Conservation (phyloP, 2,888 invertebrate genomes). For the Cerceris ruficornis region DNA sequence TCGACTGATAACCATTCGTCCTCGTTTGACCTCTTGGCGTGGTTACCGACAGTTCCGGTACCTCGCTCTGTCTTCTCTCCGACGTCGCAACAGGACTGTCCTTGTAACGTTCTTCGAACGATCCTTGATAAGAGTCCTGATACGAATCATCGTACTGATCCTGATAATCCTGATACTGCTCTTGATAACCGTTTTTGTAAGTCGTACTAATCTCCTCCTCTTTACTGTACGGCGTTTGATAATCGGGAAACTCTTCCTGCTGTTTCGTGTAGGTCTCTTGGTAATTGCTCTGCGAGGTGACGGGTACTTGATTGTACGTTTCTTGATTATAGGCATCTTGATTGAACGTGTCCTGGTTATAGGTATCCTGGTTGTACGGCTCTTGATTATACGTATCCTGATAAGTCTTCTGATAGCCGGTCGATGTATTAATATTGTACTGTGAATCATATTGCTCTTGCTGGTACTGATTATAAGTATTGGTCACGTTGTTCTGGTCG, state of each 20-base stretch:
- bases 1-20: constrained; percentile 76
- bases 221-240: constrained; percentile 73
- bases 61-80: constrained; percentile 72
- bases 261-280: constrained; percentile 69
- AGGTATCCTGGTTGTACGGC: constrained; percentile 63
- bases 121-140: constrained; percentile 71
- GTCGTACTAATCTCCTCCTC: constrained; percentile 61
- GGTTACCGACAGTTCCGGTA: constrained; percentile 76
- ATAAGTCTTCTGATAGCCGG: constrained; percentile 60
- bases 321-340: constrained; percentile 37
- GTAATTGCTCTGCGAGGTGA: constrained; percentile 67
- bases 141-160: constrained; percentile 71
- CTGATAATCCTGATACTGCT: constrained; percentile 68
- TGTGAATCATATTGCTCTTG: constrained; percentile 69
- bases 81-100: constrained; percentile 58
- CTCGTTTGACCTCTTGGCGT: constrained; percentile 76
- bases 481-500: constrained; percentile 71
- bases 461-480: constrained; percentile 67
- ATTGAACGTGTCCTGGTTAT: constrained; percentile 16
- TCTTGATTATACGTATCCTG: constrained; percentile 42
- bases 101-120: constrained; percentile 73
- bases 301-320: constrained; percentile 59
- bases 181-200: constrained; percentile 69
- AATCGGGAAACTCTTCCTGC: constrained; percentile 69
- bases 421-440: constrained; percentile 64